Conservation (phyloP, 2,113 vertebrate genomes). For the Scophthalmus maximus region DNA sequence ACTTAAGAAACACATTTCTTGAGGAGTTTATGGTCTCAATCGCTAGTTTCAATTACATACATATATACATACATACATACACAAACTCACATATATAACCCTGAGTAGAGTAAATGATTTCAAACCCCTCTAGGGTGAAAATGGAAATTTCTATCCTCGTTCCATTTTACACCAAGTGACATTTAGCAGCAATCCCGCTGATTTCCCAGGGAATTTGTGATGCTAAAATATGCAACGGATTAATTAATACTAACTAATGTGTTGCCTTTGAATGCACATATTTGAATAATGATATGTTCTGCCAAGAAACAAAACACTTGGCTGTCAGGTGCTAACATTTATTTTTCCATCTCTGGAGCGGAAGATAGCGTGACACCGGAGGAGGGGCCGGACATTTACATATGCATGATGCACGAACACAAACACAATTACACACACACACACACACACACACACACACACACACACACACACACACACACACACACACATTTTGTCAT, state of each 20-base stretch:
- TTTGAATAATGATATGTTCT: conserved; percentile 81
- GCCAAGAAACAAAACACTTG: conserved; percentile 75
- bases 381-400: conserved; percentile 47
- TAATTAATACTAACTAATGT: conserved; percentile 82
- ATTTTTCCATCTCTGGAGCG: conserved; percentile 49
- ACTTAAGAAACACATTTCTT: too few relatives aligned
- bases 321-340: conserved; percentile 73
- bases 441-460: not conserved
- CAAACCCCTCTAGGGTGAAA: too few relatives aligned
- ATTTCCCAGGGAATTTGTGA: conserved; percentile 71
- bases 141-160: conserved; percentile 35
- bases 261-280: conserved; percentile 76
- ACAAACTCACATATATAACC: not conserved
- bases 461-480: too few relatives aligned
- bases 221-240: conserved; percentile 79
- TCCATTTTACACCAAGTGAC: conserved; percentile 78
- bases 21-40: too few relatives aligned
- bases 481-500: not conserved
- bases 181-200: conserved; percentile 76
- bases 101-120: too few relatives aligned
- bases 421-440: not conserved
- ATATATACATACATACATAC: too few relatives aligned
- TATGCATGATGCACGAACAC: not conserved
- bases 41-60: too few relatives aligned
- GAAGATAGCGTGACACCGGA: conserved; percentile 56